Percentiles rank a stretch among this genome's conserved stretches.
Evolutionary conservation across 2,888 invertebrate species (phyloP).

Genomic region (Caenorhabditis zanzibari): DNA sequence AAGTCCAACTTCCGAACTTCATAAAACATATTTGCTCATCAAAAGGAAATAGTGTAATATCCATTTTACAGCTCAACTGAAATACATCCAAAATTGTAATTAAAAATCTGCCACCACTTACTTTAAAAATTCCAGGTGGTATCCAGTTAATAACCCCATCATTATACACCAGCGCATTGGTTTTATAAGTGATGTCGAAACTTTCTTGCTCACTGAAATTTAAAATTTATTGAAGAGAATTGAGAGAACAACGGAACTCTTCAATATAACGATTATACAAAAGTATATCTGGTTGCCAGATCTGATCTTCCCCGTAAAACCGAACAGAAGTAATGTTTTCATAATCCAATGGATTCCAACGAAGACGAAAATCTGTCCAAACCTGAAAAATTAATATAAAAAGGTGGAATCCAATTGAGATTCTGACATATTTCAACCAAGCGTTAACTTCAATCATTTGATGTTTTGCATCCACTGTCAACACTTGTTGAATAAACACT

Average conservation of each 20-base stretch:
- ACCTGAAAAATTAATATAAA: constrained; percentile 52
- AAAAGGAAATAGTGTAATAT: constrained; percentile 76
- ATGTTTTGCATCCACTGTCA: constrained; percentile 84
- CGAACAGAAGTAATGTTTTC: constrained; percentile 76
- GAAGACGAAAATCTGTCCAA: constrained; percentile 75
- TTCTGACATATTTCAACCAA: constrained; percentile 77
- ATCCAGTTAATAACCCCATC: constrained; percentile 79
- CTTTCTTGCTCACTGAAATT: constrained; percentile 76
- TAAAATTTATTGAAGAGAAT: neutral
- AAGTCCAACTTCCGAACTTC: constrained; percentile 97
- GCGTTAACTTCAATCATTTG: constrained; percentile 80
- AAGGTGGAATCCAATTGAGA: neutral
- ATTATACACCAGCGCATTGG: constrained; percentile 75
- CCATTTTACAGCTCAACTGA: constrained; percentile 75
- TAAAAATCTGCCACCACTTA: neutral
- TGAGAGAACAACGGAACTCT: constrained; percentile 26
- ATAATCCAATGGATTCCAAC: constrained; percentile 76
- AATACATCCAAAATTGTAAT: neutral
- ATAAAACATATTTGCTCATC: constrained; percentile 77
- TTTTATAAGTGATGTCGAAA: constrained; percentile 77
- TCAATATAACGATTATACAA: constrained; percentile 77
- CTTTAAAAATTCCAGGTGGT: constrained; percentile 77
- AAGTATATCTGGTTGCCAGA: constrained; percentile 79
- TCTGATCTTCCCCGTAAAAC: constrained; percentile 72
- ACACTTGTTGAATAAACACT: constrained; percentile 84